Base-by-base conservation (phyloP, 2,797 vertebrate genomes). In the Phalanger gymnotis region DNA sequence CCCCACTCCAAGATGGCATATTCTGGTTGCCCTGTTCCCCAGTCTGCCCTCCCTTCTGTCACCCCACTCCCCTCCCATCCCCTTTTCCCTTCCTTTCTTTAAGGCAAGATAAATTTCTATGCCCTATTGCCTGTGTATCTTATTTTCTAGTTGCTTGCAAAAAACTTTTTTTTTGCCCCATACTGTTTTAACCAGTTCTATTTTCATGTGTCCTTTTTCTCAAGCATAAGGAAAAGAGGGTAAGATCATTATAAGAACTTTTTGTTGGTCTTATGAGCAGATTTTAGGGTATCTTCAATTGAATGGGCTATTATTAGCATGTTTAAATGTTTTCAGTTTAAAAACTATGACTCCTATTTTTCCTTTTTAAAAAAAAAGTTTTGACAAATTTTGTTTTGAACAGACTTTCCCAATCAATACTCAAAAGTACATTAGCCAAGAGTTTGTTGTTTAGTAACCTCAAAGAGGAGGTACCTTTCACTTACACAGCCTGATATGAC, bases 191-290 rank as follows among this genome's bases (percentile, higher is more conserved):
- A 90, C 73, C 61, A 93, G 22, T 34, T 96, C 90, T 92, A 57
- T 81, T 95, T 95, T 90, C 91, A 25, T 90, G 73, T 93, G 30
- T 31, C 92, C 22, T 90, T 66, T 91, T 94, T 92, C 90, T 94
- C 92, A 16, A 55, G 92, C 40, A 91, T 34, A 51, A 94, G 54
- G 91, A 28, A 93, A 25, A 90, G 91, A 94, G 47, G 94, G 56
- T 13, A 54, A 95, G 91, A 92, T 92, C n/a, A 93, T 93, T 94
- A 22, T 94, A 52, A 54, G 11, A 93, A 66, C 73, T 93, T 97
- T 96, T 66, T 66, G 94, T 97, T 95, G 92, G 94, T 96, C 93
- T 94, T 90, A 3, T 55, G 94, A 92, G 90, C 57, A 91, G 55
- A 93, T 94, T 47, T 92, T 4, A 51, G 91, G 90, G 81, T 93